A percentile compares a stretch with the other conserved stretches of the same genome.
phyloP scores from a whole-genome alignment of 2,888 invertebrate genomes.

The Plebejus anna region DNA sequence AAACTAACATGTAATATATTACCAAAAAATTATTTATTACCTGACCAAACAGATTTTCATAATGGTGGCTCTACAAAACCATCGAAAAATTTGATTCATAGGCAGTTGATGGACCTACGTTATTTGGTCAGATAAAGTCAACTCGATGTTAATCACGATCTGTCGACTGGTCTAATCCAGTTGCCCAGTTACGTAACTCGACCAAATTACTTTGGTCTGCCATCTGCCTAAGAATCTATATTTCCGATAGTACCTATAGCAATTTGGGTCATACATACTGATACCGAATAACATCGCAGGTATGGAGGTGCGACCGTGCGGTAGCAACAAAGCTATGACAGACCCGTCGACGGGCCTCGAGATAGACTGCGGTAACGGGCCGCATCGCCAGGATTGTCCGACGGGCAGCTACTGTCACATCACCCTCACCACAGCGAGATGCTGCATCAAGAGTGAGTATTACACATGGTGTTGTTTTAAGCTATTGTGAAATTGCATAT shows the following conservation, averaged over 20 bases:
- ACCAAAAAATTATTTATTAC: background rate
- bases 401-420: slow-evolving; percentile 93
- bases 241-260: background rate
- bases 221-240: too few relatives aligned
- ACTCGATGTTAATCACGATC: too few relatives aligned
- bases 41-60: background rate
- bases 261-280: background rate
- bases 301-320: slow-evolving; percentile 93
- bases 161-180: too few relatives aligned
- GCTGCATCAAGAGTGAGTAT: slow-evolving; percentile 88
- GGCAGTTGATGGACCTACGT: too few relatives aligned
- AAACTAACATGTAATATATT: background rate
- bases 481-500: background rate
- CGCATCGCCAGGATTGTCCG: slow-evolving; percentile 89
- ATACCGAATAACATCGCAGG: slow-evolving; percentile 57
- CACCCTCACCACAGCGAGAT: slow-evolving; percentile 89
- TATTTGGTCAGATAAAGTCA: too few relatives aligned
- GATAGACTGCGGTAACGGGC: slow-evolving; percentile 90
- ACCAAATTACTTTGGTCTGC: too few relatives aligned
- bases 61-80: background rate
- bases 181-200: too few relatives aligned
- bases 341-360: slow-evolving; percentile 86
- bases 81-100: too few relatives aligned
- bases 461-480: background rate
- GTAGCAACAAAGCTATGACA: slow-evolving; percentile 86